phyloP scores from a whole-genome alignment of 2,113 vertebrate species.

The Tautogolabrus adspersus region DNA sequence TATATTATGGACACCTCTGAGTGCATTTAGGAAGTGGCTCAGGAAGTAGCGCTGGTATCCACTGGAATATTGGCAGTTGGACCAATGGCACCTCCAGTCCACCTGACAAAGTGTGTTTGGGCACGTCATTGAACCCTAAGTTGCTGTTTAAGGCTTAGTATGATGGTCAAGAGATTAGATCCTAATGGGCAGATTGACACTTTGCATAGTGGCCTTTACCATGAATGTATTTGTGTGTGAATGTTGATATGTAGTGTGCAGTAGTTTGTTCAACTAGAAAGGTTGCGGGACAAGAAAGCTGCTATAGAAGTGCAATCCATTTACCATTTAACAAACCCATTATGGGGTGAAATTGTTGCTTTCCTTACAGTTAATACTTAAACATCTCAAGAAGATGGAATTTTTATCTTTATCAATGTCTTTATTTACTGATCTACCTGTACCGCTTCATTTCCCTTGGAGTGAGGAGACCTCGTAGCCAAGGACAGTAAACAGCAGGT shows the following conservation, averaged over 20 bases:
- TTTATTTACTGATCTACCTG: slow-evolving; percentile 10
- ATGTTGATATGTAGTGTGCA: no score
- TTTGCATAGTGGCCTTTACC: not conserved
- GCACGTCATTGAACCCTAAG: not conserved
- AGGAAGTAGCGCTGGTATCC: no score
- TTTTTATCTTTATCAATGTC: not conserved
- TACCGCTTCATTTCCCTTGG: slow-evolving; percentile 18
- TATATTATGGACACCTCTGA: no score
- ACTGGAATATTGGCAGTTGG: not conserved
- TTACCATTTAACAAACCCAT: no score
- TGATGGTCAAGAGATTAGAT: no score
- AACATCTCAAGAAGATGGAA: not conserved
- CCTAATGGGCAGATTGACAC: no score
- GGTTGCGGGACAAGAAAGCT: no score
- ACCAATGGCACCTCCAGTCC: not conserved
- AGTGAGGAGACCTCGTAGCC: slow-evolving; percentile 20
- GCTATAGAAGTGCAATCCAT: no score
- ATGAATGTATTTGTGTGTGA: not conserved
- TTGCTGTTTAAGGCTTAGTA: not conserved
- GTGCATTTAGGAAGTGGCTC: no score
- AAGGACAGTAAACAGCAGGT: slow-evolving; percentile 49
- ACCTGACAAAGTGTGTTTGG: not conserved
- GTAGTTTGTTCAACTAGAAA: no score
- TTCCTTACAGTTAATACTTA: not conserved
- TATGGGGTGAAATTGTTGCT: not conserved